Base-by-base conservation (phyloP, 2,113 vertebrate genomes). In the Rhea pennata region DNA sequence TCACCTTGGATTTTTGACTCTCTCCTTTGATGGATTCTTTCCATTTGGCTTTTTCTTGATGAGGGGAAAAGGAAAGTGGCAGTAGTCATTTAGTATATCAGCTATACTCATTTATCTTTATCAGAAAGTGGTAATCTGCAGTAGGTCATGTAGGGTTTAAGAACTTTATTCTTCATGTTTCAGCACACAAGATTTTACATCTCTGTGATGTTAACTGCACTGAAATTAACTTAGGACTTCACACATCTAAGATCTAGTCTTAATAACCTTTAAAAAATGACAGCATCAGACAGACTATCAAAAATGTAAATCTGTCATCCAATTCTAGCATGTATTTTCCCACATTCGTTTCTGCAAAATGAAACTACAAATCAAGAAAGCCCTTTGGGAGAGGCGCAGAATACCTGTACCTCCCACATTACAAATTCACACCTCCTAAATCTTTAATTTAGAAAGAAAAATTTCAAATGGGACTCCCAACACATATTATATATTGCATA, bases 401-500 rank as follows among this genome's bases (percentile, higher is more conserved):
- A 8, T 27, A 23, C 19, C 12, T 62, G 4, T 15, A 14, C 50
- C 33, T 50, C 48, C 54, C 29, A 42, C 6, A 64, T 9, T 0
- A 1, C 14, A 79, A 64, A 71, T 23, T 59, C 54, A 46, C 7
- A 59, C 2, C 2, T 26, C 75, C 39, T 70, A 6, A 9, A 40
- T n/a, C 20, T 61, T 87, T 2, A 42, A 10, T 7, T 46, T 10
- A 16, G 26, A 8, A 1, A 11, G 70, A 69, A 64, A 44, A 31
- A 2, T 0, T 3, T 19, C 12, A 46, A 46, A 33, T 24, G 17
- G 27, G 75, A n/a, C 24, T 3, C 0, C 33, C 71, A 85, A 21
- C 24, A 72, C 5, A 36, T 39, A 54, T n/a, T 40, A 6, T 59
- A n/a, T 71, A 59, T 48, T 76, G 21, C 15, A 66, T 24, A 48